Conservation (phyloP, 1,140 invertebrate species). For the Wasmannia auropunctata region DNA sequence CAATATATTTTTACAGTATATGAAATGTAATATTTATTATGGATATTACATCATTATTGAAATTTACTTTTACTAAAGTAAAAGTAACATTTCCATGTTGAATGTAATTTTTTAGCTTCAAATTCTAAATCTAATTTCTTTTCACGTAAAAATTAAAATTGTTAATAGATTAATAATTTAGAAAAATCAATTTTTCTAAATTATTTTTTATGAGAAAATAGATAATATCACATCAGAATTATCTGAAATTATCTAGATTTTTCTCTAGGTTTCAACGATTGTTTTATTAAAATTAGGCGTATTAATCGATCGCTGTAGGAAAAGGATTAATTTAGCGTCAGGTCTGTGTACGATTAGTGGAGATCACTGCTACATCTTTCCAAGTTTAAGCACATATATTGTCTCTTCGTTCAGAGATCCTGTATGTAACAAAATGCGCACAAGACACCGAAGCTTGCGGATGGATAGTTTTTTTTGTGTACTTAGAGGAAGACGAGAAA, state of each 20-base stretch:
- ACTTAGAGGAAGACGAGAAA: not conserved
- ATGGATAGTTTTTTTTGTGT: slow-evolving; percentile 22
- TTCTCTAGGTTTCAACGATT: not conserved
- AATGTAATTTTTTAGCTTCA: not conserved
- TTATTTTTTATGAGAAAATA: not conserved
- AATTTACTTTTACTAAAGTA: not conserved
- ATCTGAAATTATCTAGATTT: not conserved
- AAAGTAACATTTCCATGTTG: not conserved
- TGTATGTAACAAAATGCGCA: slow-evolving; percentile 50
- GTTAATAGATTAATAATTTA: not conserved
- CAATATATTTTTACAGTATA: too few species aligned
- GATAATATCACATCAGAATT: not conserved
- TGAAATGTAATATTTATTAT: not conserved
- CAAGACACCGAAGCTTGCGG: slow-evolving; percentile 50
- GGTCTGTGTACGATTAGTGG: slow-evolving; percentile 3
- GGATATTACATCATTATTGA: not conserved
- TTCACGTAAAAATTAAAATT: not conserved
- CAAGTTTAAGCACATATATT: slow-evolving; percentile 47
- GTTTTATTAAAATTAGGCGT: not conserved
- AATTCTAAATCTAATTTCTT: not conserved
- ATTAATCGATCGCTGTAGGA: not conserved
- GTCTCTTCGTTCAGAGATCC: slow-evolving; percentile 33
- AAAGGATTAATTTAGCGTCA: not conserved
- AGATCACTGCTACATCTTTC: slow-evolving; percentile 51
- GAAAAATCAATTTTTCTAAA: not conserved